Base-by-base conservation (phyloP, 2,113 vertebrate genomes). In the Nothobranchius furzeri region DNA sequence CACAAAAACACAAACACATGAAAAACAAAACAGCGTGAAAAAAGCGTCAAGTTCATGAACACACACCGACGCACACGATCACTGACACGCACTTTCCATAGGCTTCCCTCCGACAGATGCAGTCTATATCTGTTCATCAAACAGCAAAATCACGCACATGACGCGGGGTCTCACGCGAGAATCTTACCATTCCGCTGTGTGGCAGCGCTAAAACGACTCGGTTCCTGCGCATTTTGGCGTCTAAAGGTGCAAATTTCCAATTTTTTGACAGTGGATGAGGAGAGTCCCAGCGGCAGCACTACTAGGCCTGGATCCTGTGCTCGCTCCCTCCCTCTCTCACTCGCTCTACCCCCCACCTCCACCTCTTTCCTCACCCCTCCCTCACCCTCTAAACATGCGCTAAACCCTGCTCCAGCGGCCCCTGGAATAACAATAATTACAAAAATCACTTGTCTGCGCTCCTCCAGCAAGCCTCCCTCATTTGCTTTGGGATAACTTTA, bases 301-400 rank as follows among this genome's bases (percentile, higher is more conserved):
- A 88, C 91, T 94, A 94, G 93, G 93, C 93, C 93, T 77, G 88
- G 88, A 91, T 92, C 86, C 88, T 84, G 73, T 82, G 76, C 78
- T 76, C 74, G 66, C 84, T 36, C 53, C 37, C 14, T 37, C 55
- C 9, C 71, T 15, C 12, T 47, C 57, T 62, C 81, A 67, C 59
- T 57, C 30, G 4, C 30, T 30, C 30, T 30, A 30, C 30, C 37
- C 37, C 37, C 37, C 37, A 40, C 37, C 37, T 40, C 37, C 37
- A 40, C 37, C 37, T 40, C 37, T 40, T 40, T 40, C 37, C 53
- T 15, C 53, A 55, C 14, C 55, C n/a, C 71, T 15, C 12, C 53
- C 57, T 62, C 81, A 70, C 59, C 53, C 73, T 59, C 78, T 60
- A 60, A 67, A 78, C 78, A 75, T 83, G 82, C 82, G 79, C 85